phyloP scores from a whole-genome alignment of 2,888 invertebrate genomes.

The Phragmatobia fuliginosa region DNA sequence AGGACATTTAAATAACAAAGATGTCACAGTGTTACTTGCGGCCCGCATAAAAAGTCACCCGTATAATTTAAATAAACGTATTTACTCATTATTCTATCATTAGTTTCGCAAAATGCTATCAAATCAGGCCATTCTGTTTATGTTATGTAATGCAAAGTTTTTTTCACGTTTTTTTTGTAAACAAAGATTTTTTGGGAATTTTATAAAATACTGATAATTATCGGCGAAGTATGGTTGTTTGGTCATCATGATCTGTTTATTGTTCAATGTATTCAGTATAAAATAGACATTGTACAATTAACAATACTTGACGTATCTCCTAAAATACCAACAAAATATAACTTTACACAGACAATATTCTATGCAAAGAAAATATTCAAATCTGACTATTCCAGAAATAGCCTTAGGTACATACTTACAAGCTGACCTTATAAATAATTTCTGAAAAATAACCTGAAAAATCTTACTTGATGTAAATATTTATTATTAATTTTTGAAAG shows the following conservation, averaged over 20 bases:
- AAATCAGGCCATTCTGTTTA: conserved; percentile 38
- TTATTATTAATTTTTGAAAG: neutral
- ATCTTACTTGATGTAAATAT: neutral
- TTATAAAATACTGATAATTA: neutral
- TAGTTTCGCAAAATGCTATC: conserved; percentile 40
- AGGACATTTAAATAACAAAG: conserved; percentile 13
- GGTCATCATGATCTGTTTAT: neutral
- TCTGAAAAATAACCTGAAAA: too few relatives aligned
- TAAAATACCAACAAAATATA: neutral
- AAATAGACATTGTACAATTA: neutral
- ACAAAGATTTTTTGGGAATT: neutral
- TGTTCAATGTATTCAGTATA: neutral
- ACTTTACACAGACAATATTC: too few relatives aligned
- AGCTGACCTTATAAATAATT: too few relatives aligned
- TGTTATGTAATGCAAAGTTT: conserved; percentile 20
- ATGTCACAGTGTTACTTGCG: conserved; percentile 5
- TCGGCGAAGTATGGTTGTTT: neutral
- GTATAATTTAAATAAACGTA: conserved; percentile 38
- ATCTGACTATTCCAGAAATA: too few relatives aligned
- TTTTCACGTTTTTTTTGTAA: neutral
- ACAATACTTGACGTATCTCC: neutral
- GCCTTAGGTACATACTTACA: too few relatives aligned
- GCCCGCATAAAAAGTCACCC: conserved; percentile 45
- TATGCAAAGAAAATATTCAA: too few relatives aligned
- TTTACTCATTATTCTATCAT: conserved; percentile 28